Conservation (phyloP, 2,888 invertebrate genomes). For the Drosophila incognita region DNA sequence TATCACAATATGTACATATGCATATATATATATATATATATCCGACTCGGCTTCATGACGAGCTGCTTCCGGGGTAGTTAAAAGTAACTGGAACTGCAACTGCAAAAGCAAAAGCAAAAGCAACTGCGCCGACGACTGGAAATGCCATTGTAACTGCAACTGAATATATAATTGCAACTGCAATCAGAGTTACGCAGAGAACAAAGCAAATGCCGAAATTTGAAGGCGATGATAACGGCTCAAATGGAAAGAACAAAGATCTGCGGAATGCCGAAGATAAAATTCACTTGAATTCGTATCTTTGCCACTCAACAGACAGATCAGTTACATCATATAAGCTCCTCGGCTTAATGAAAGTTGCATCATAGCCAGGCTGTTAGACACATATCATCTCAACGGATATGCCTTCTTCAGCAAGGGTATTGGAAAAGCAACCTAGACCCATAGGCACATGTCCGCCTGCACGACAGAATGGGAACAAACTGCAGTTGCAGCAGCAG, state of each 20-base stretch:
- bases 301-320: background rate
- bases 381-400: background rate
- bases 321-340: background rate
- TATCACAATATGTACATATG: constrained; percentile 30
- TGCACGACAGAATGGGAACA: constrained; percentile 50
- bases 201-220: constrained; percentile 51
- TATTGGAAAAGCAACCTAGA: constrained; percentile 1
- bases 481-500: constrained; percentile 26
- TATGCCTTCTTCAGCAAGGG: constrained; percentile 3
- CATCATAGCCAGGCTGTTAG: background rate
- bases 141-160: constrained; percentile 1
- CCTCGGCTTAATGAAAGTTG: background rate
- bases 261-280: background rate
- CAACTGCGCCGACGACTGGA: constrained; percentile 1
- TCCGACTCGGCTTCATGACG: constrained; percentile 24
- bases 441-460: constrained; percentile 31
- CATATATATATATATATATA: background rate
- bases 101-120: background rate
- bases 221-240: constrained; percentile 40
- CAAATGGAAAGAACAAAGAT: background rate
- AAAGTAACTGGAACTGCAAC: constrained; percentile 21
- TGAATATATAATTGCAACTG: constrained; percentile 24
- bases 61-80: constrained; percentile 45
- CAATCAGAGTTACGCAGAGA: constrained; percentile 48
- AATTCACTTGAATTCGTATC: background rate